phyloP scores from a whole-genome alignment of 2,888 invertebrate genomes.

The Macrophya annulata region DNA sequence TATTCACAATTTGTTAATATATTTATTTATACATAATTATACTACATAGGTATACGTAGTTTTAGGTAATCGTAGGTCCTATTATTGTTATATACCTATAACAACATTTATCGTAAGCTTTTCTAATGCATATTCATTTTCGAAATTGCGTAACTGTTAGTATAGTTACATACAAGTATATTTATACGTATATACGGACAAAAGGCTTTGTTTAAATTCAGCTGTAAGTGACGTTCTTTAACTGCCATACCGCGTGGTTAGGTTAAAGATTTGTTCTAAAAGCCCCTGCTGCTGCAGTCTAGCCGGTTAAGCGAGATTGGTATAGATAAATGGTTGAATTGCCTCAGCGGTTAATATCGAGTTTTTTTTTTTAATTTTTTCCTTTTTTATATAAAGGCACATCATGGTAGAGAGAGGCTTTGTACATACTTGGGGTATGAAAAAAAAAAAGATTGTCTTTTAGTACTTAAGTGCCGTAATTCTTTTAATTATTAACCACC shows the following conservation, averaged over 20 bases:
- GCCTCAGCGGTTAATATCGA: background rate
- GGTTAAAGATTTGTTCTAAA: background rate
- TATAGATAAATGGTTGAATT: background rate
- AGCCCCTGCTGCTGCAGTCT: background rate
- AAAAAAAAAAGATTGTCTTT: constrained; percentile 10
- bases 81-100: background rate
- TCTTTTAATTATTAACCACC: background rate
- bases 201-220: background rate
- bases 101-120: background rate
- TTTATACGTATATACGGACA: background rate
- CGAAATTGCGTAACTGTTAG: background rate
- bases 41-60: background rate
- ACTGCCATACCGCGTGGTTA: background rate
- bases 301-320: background rate
- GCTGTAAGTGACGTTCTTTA: background rate
- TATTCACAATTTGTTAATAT: background rate
- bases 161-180: background rate
- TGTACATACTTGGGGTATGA: background rate
- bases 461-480: background rate
- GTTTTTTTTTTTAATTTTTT: too few species aligned
- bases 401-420: background rate
- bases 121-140: background rate
- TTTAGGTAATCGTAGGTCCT: background rate
- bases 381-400: background rate
- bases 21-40: too few species aligned